A percentile compares a stretch with the other conserved stretches of the same genome.
Conservation (phyloP, 1,140 invertebrate genomes). For the Cyphomyrmex costatus region DNA sequence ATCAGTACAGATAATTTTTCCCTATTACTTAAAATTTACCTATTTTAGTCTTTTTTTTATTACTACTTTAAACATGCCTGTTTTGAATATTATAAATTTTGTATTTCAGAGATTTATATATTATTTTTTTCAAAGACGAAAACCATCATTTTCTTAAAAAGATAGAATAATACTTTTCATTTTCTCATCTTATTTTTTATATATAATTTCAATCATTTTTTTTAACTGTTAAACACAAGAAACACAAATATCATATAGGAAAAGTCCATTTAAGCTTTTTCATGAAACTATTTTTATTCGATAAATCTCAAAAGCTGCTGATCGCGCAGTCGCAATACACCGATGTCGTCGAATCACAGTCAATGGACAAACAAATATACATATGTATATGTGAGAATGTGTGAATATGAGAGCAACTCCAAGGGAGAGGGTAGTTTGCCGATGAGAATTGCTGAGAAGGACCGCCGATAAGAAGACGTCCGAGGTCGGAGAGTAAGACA, state of each 20-base stretch:
- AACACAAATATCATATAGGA: background rate
- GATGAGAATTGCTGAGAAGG: slow-evolving; percentile 28
- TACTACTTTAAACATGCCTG: background rate
- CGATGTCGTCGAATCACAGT: slow-evolving; percentile 34
- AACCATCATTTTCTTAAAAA: background rate
- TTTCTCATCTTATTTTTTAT: background rate
- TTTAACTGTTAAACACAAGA: background rate
- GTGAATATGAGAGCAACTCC: slow-evolving; percentile 27
- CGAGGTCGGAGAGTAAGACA: background rate
- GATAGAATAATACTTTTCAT: background rate
- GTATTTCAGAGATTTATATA: background rate
- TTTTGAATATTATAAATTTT: slow-evolving; percentile 1
- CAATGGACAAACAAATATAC: slow-evolving; percentile 6
- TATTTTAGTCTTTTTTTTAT: no score
- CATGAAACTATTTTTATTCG: background rate
- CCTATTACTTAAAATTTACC: no score
- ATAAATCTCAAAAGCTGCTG: slow-evolving; percentile 50
- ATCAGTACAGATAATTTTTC: no score
- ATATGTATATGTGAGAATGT: slow-evolving; percentile 32
- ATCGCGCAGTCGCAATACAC: slow-evolving; percentile 53
- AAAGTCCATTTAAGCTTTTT: background rate
- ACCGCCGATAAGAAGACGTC: slow-evolving; percentile 17
- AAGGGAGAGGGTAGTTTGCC: slow-evolving; percentile 8
- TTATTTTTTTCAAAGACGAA: background rate
- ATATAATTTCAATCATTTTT: slow-evolving; percentile 4